Percentiles rank a stretch among this genome's conserved stretches.
Evolutionary conservation across 2,113 vertebrate species (phyloP).

Genomic region (Oceanites oceanicus): DNA sequence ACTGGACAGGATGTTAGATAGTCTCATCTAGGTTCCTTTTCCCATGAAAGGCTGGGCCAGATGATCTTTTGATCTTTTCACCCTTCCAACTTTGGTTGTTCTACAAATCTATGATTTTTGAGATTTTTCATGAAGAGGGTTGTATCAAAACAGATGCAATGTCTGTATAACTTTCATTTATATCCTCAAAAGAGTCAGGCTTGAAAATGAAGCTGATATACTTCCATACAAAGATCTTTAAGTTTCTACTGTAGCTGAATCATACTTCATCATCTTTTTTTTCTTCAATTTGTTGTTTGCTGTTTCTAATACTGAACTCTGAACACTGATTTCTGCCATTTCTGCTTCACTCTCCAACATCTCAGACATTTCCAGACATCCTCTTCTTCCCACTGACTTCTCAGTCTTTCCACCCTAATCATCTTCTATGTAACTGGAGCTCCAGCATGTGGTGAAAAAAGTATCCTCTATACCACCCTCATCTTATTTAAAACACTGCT

Average conservation of each 20-base stretch:
- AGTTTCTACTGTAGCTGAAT: neutral
- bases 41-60: neutral
- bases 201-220: neutral
- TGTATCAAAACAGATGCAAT: neutral
- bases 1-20: too few relatives aligned
- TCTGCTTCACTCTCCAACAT: neutral
- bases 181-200: neutral
- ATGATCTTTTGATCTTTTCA: neutral
- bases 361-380: neutral
- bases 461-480: neutral
- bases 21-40: too few relatives aligned
- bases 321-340: neutral
- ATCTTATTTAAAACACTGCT: neutral
- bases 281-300: neutral
- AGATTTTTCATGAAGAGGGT: neutral
- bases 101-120: neutral
- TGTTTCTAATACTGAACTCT: neutral
- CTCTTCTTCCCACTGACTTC: neutral
- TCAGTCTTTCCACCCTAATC: slow-evolving; percentile 1
- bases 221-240: neutral
- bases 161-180: neutral
- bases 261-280: neutral
- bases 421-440: slow-evolving; percentile 52
- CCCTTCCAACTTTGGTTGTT: neutral
- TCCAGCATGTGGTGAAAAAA: neutral